phyloP scores from a whole-genome alignment of 37 sponge, comb jelly and placozoan species.

The Tethya wilhelma region DNA sequence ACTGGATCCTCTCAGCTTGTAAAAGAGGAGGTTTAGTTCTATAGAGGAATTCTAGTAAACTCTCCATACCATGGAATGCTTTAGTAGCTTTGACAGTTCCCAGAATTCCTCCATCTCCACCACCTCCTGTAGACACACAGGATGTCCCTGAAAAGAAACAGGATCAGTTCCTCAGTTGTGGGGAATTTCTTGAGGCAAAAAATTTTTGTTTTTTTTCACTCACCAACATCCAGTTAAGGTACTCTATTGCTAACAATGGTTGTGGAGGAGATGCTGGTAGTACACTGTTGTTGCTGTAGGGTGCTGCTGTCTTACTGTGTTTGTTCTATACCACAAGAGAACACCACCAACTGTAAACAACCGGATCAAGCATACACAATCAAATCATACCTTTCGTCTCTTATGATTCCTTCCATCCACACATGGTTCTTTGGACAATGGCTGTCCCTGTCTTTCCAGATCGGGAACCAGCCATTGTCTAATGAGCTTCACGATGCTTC shows the following conservation, averaged over 20 bases:
- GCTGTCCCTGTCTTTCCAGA: not conserved
- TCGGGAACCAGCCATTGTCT: conserved; percentile 10
- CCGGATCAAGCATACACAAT: no score
- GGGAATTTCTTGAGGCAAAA: not conserved
- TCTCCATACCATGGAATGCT: conserved; percentile 48
- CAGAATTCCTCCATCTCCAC: conserved; percentile 39
- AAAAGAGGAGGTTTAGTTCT: no score
- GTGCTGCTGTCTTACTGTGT: no score
- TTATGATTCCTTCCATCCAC: no score
- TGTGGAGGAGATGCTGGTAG: not conserved
- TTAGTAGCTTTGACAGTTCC: conserved; percentile 30
- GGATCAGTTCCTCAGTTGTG: not conserved
- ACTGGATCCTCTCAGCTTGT: no score
- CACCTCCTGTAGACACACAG: conserved; percentile 47
- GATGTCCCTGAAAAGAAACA: conserved; percentile 39
- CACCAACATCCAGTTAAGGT: conserved; percentile 54
- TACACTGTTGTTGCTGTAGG: no score
- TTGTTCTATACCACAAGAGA: not conserved
- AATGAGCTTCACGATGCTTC: conserved; percentile 31
- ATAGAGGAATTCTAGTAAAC: not conserved
- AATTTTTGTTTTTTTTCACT: not conserved
- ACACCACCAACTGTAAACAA: no score
- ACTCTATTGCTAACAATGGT: conserved; percentile 24
- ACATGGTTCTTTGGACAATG: no score
- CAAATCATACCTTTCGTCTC: no score